A percentile compares a stretch with the other conserved stretches of the same genome.
Conservation (phyloP, 2,888 invertebrate genomes). For the Willowsia nigromaculata region DNA sequence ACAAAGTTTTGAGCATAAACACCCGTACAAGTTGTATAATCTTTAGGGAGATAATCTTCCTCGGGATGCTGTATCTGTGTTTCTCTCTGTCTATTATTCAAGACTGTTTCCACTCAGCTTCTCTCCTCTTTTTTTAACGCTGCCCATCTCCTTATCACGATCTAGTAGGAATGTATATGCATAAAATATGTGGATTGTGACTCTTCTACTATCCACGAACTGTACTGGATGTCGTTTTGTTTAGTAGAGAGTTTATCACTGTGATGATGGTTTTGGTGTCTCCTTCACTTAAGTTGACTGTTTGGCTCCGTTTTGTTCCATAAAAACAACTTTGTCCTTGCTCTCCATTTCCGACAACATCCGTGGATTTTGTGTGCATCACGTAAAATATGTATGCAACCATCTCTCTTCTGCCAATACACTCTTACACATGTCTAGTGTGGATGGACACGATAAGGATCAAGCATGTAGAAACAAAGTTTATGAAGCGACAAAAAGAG, state of each 20-base stretch:
- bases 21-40: not conserved
- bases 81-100: conserved; percentile 52
- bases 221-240: not conserved
- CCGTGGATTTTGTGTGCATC: conserved; percentile 49
- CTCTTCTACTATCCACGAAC: no score
- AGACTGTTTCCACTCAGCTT: conserved; percentile 49
- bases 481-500: conserved; percentile 33
- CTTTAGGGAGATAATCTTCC: not conserved
- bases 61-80: not conserved
- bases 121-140: not conserved
- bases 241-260: not conserved
- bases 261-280: conserved; percentile 40
- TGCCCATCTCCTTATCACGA: conserved; percentile 1
- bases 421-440: not conserved
- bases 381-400: conserved; percentile 42
- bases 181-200: not conserved
- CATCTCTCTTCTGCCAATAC: not conserved
- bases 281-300: conserved; percentile 29
- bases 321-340: conserved; percentile 74
- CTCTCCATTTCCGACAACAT: conserved; percentile 72
- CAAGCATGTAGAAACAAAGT: not conserved
- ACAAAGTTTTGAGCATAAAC: conserved; percentile 26
- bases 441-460: not conserved
- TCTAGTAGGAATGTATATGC: not conserved
- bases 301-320: conserved; percentile 47